Percentiles rank a stretch among this genome's conserved stretches.
phyloP scores from a whole-genome alignment of 2,797 vertebrate species.

The Rhynchonycteris naso region DNA sequence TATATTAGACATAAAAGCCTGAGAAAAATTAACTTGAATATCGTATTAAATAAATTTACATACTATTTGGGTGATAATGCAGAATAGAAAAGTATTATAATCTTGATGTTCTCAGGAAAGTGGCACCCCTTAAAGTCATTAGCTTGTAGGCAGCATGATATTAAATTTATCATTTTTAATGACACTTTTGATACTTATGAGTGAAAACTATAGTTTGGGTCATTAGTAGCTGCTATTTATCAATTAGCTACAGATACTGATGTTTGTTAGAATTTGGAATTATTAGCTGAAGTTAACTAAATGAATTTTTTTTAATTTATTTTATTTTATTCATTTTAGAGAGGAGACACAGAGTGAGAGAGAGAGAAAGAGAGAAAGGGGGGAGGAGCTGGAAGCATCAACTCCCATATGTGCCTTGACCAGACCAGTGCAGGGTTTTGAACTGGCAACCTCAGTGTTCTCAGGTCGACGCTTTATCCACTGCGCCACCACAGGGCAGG shows the following conservation, averaged over 20 bases:
- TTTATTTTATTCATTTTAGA: no score
- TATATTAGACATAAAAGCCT: not conserved
- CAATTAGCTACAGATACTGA: not conserved
- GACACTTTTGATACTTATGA: not conserved
- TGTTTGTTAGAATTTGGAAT: constrained; percentile 48
- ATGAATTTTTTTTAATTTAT: no score
- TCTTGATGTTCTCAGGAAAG: constrained; percentile 27
- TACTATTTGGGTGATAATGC: not conserved
- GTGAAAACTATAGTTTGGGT: constrained; percentile 23
- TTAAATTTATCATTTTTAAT: constrained; percentile 51
- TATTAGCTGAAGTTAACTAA: constrained; percentile 26
- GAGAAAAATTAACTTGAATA: not conserved
- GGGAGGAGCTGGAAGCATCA: no score
- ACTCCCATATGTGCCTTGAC: no score
- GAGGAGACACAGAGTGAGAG: no score
- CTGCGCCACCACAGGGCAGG: no score
- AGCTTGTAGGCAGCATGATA: not conserved
- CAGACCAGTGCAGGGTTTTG: no score
- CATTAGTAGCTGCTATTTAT: not conserved
- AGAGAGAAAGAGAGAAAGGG: no score
- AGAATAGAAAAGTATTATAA: not conserved
- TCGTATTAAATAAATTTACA: not conserved
- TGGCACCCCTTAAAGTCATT: not conserved
- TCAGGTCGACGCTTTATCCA: no score
- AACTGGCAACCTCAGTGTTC: no score